These are phyloP conservation scores for Herpailurus yagouaroundi DNA, from an alignment of 2,113 vertebrate genomes.

Conservation along the genomic window DNA sequence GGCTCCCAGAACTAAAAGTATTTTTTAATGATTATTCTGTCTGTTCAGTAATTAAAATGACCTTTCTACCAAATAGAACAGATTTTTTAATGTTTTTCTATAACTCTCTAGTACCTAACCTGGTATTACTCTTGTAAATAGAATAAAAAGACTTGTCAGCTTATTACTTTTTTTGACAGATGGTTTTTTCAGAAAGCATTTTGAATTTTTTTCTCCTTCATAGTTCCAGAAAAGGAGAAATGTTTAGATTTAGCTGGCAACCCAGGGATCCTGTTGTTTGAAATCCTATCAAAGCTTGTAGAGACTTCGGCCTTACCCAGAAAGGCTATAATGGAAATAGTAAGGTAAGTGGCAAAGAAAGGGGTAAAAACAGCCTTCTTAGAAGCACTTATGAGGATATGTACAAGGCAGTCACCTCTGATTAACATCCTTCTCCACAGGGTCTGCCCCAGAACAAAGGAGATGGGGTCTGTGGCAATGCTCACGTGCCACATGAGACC, in stretches of 20 bases:
- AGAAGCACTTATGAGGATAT: neutral
- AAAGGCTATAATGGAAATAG: conserved; percentile 70
- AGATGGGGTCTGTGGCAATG: neutral
- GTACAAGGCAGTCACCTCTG: neutral
- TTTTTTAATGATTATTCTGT: conserved; percentile 56
- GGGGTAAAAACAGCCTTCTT: neutral
- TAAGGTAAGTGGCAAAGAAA: conserved; percentile 69
- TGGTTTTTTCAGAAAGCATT: conserved; percentile 51
- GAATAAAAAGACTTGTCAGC: neutral
- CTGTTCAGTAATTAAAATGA: conserved; percentile 46
- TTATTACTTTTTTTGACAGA: conserved; percentile 11
- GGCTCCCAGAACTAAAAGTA: neutral
- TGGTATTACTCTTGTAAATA: conserved; percentile 15
- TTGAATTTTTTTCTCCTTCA: conserved; percentile 37
- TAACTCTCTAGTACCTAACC: conserved; percentile 13
- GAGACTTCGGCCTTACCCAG: conserved; percentile 70
- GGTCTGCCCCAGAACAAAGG: neutral
- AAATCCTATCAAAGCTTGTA: conserved; percentile 78
- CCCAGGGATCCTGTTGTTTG: conserved; percentile 77
- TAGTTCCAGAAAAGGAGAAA: conserved; percentile 71
- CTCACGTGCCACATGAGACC: neutral
- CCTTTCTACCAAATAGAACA: conserved; percentile 47
- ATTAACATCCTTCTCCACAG: neutral
- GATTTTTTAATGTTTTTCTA: conserved; percentile 44
- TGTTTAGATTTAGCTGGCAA: neutral